Conservation (phyloP, 1,140 invertebrate species). For the Cyclargus thomasi region DNA sequence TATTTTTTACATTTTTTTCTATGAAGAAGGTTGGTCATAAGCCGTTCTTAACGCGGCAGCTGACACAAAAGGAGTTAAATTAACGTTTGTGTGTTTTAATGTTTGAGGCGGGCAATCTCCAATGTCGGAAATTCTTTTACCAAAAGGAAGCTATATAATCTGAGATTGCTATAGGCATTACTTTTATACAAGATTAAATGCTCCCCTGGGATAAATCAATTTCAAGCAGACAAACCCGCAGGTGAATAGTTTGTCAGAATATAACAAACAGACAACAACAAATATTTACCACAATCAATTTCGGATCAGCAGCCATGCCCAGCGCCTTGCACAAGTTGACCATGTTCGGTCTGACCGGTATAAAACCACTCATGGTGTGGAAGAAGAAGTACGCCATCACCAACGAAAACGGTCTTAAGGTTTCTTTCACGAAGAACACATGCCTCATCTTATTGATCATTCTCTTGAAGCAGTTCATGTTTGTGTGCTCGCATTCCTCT, state of each 20-base stretch:
- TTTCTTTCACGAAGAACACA: conserved; percentile 62
- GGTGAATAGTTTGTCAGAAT: not conserved
- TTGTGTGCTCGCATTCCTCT: conserved; percentile 44
- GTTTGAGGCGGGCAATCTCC: too few relatives aligned
- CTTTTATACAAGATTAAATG: too few relatives aligned
- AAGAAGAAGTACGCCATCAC: conserved; percentile 75
- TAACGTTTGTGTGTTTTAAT: too few relatives aligned
- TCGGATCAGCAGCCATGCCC: conserved; percentile 63
- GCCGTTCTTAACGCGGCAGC: too few relatives aligned
- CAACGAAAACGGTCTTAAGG: conserved; percentile 70
- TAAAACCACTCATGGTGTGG: conserved; percentile 69
- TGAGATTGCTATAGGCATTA: too few relatives aligned
- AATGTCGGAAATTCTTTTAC: too few relatives aligned
- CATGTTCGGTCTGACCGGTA: conserved; percentile 79
- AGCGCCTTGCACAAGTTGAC: conserved; percentile 72
- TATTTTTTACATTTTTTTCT: too few relatives aligned
- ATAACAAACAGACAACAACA: not conserved
- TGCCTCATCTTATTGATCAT: conserved; percentile 45
- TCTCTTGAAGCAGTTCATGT: conserved; percentile 36
- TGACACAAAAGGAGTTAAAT: too few relatives aligned
- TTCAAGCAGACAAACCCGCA: too few relatives aligned
- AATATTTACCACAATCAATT: conserved; percentile 55
- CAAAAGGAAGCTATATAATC: too few relatives aligned
- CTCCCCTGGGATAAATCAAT: too few relatives aligned
- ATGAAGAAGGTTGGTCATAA: too few relatives aligned